Evolutionary conservation across 2,113 vertebrate genomes (phyloP).

Genomic region (Pachyramphus minor): DNA sequence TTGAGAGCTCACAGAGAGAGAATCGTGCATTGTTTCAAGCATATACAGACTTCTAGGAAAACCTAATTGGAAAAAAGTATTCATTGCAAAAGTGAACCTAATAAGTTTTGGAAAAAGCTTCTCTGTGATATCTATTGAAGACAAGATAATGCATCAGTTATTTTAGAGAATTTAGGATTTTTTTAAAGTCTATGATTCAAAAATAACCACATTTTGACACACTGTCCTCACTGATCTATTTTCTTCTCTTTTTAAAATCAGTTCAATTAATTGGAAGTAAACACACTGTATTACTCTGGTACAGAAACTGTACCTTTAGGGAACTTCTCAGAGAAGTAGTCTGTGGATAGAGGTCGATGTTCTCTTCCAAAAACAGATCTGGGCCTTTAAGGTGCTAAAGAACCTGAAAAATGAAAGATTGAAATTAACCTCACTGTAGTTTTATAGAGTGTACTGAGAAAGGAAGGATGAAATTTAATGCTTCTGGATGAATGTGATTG

Average conservation of each 20-base stretch:
- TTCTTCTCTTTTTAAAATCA: neutral
- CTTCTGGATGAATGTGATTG: neutral
- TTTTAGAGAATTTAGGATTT: neutral
- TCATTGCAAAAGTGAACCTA: neutral
- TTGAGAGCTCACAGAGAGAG: neutral
- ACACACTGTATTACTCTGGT: accelerated
- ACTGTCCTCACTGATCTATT: neutral
- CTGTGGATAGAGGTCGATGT: neutral
- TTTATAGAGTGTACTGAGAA: neutral
- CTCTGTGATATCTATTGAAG: neutral
- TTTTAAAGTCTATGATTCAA: neutral
- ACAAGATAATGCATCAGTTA: neutral
- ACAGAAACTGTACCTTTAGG: neutral
- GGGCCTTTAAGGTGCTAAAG: neutral
- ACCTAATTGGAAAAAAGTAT: neutral
- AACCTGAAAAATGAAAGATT: neutral
- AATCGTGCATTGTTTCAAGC: neutral
- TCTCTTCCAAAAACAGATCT: neutral
- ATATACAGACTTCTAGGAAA: neutral
- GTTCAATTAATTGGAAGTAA: neutral
- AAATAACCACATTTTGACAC: neutral
- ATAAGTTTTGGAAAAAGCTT: neutral
- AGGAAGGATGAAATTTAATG: neutral
- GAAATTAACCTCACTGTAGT: neutral
- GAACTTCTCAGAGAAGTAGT: neutral